Conservation (phyloP, 2,113 vertebrate species). For the Nibea coibor region DNA sequence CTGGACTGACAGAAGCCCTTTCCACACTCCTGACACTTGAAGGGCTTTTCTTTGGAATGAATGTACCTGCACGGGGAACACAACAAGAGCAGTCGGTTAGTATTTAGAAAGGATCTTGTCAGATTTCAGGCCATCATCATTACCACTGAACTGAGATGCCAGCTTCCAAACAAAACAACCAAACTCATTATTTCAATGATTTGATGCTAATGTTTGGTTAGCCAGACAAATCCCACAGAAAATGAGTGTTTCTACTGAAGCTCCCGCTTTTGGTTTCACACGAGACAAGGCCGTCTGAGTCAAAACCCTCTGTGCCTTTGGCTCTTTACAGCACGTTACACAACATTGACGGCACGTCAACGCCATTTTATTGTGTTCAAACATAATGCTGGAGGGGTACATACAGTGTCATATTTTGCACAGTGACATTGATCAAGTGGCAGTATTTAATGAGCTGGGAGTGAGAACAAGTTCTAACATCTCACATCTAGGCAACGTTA, state of each 20-base stretch:
- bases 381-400: too few relatives aligned
- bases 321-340: too few relatives aligned
- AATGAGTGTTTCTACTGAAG: too few relatives aligned
- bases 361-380: too few relatives aligned
- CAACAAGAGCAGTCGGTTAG: constrained; percentile 48
- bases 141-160: neutral
- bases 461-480: neutral
- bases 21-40: constrained; percentile 99
- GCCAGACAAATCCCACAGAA: neutral
- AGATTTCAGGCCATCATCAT: neutral
- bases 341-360: too few relatives aligned
- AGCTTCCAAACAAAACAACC: neutral
- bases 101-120: neutral
- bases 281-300: too few relatives aligned
- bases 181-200: neutral
- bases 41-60: constrained; percentile 99
- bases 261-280: too few relatives aligned
- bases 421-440: too few relatives aligned
- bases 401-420: too few relatives aligned
- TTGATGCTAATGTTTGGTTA: neutral
- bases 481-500: neutral
- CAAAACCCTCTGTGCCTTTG: too few relatives aligned
- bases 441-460: too few relatives aligned
- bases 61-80: constrained; percentile 89
- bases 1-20: constrained; percentile 99